Evolutionary conservation across 2,797 vertebrate species (phyloP), one percentile per base, ranked within the genome.

Genomic region (Aldrovandia affinis): DNA sequence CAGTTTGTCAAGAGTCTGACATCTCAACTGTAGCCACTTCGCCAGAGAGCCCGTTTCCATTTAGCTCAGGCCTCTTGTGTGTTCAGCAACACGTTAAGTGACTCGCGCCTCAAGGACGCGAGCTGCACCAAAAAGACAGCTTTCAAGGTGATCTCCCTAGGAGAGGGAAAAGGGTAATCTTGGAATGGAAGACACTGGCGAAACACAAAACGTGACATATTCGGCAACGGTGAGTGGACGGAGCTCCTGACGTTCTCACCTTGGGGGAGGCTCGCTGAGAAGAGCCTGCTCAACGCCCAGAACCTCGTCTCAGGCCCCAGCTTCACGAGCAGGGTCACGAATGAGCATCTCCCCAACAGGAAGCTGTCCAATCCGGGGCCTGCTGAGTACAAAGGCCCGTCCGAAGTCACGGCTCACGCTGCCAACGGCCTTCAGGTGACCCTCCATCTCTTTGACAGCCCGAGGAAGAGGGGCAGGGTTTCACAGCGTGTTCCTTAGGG

Each of bases 11-110:
- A 78, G 54, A 61, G 86, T 57, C 81, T 78, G 85, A 89, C 65
- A 83, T 86, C 75, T 89, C 86, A 22, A 73, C 88, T 36, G 87
- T 57, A 86, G 68, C 88, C 57, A 84, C 89, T 90, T 89, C 30
- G 92, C 91, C 85, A 85, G 85, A 89, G 75, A 88, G 90, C 92
- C 91, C 91, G 89, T 54, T 89, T 81, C 89, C 82, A 91, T 92
- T 89, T 91, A 87, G 78, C 78, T 82, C 65, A 39, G 78, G 83
- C 33, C 63, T 78, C 65, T 73, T 75, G 79, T 86, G 81, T 73
- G 63, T 77, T 83, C 81, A 81, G 65, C 81, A 81, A 81, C 86
- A 87, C 42, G 81, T 84, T 50, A 44, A 39, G 42, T 28, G 78
- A 82, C 78, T 81, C 52, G 65, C 73, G 73, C 80, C 80, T 86